phyloP scores from a whole-genome alignment of 2,113 vertebrate genomes.

The Bufo bufo region DNA sequence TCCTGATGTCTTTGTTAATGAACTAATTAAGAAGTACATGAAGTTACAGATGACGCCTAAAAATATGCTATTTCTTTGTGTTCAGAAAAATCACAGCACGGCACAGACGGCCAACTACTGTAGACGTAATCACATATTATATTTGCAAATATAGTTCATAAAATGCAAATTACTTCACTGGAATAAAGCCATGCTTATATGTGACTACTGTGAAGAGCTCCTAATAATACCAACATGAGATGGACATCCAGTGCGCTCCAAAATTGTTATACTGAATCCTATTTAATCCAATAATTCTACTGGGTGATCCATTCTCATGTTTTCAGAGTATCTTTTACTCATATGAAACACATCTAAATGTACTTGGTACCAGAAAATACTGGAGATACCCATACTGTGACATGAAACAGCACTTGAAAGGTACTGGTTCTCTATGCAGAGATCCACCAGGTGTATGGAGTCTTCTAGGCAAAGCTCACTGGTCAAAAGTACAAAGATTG shows the following conservation, averaged over 20 bases:
- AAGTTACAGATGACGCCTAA: conserved; percentile 31
- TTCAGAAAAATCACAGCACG: conserved; percentile 34
- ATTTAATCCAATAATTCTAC: neutral
- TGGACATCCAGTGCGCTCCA: conserved; percentile 1
- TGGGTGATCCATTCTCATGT: neutral
- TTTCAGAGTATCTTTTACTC: neutral
- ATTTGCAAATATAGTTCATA: conserved; percentile 24
- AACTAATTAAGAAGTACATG: conserved; percentile 51
- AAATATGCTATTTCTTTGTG: conserved; percentile 46
- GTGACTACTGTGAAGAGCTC: neutral
- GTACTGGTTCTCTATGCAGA: too few species aligned
- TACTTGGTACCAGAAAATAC: neutral
- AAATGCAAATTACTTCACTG: conserved; percentile 33
- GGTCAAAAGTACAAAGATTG: too few species aligned
- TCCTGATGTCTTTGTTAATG: conserved; percentile 51
- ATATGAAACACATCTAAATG: neutral
- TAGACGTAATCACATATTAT: conserved; percentile 46
- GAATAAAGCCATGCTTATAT: conserved; percentile 29
- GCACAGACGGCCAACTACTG: neutral
- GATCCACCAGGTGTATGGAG: too few species aligned
- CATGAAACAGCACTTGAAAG: neutral
- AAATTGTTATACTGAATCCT: conserved; percentile 2
- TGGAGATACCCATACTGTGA: neutral
- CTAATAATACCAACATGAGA: conserved; percentile 3
- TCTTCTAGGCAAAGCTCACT: too few species aligned